Evolutionary conservation across 2,888 invertebrate genomes (phyloP).

Genomic region (Prenolepis imparis): DNA sequence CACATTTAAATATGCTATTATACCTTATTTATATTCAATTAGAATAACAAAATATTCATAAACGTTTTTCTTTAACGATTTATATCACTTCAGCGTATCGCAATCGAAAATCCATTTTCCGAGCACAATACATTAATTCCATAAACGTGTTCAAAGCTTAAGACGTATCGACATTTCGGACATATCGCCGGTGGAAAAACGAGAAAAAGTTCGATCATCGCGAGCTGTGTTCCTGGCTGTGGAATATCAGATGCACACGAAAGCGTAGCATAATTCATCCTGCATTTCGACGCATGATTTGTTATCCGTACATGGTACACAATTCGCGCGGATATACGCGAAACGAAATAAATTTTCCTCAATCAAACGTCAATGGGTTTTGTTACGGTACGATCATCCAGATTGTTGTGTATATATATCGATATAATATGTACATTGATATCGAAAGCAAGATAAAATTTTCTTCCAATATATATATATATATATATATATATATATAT

Average conservation of each 20-base stretch:
- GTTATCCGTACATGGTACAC: slow-evolving; percentile 25
- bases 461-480: not conserved
- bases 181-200: slow-evolving; percentile 4
- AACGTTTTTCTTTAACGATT: not conserved
- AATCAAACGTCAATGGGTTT: not conserved
- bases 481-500: no score
- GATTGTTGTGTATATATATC: not conserved
- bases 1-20: not conserved
- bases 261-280: slow-evolving; percentile 34
- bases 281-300: slow-evolving; percentile 36
- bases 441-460: not conserved
- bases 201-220: slow-evolving; percentile 31
- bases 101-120: slow-evolving; percentile 6
- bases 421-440: not conserved
- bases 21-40: not conserved
- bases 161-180: slow-evolving; percentile 23
- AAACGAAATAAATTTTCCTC: slow-evolving; percentile 25
- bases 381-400: not conserved
- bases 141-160: slow-evolving; percentile 2
- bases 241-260: slow-evolving; percentile 15
- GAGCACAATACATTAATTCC: slow-evolving; percentile 21
- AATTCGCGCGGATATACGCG: not conserved
- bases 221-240: not conserved
- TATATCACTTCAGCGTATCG: not conserved
- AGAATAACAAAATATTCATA: not conserved